Evolutionary conservation across 2,888 invertebrate genomes (phyloP), one percentile per base, ranked within the genome.

Genomic region (Megaustenia siamemsis): DNA sequence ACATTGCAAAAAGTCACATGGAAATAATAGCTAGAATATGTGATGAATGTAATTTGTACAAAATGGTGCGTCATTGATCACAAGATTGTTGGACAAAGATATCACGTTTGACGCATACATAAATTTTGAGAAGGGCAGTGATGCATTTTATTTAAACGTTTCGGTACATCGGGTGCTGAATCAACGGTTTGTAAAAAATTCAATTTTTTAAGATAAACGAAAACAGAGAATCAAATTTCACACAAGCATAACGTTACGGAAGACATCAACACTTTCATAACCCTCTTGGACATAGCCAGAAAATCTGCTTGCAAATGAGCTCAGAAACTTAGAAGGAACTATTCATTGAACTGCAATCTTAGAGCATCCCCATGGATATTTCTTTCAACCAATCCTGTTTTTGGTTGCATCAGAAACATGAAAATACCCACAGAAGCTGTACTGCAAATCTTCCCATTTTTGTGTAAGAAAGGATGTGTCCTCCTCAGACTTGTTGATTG

Each of bases 351-450:
- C 5, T 60, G 28, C 6, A 60, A 28, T 60, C 28, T 60, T 28
- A 60, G 60, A 60, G 28, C 60, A 60, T 28, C 60, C 28, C 60
- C 60, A 12, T 60, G 60, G 60, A 60, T 60, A 60, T 60, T 60
- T 60, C 60, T 60, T 28, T 60, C 4, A 60, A 28, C n/a, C 28
- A 28, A 28, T 28, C 60, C 28, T 60, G 28, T 5, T n/a, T n/a
- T 60, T 60, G n/a, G 28, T 60, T 28, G 60, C 60, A 60, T 28
- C 60, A 60, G 60, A 28, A 60, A 60, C 28, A 60, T 5, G 28
- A 28, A 60, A 60, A 60, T 60, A 60, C 28, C 12, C 60, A 12
- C 60, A 12, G 60, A 28, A 60, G 28, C 60, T 60, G 18, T 53
- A 24, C 21, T 53, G 60, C 28, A 60, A 3, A 60, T 60, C n/a